Base-by-base conservation (phyloP, 1,140 invertebrate genomes). In the Pogonomyrmex californicus region DNA sequence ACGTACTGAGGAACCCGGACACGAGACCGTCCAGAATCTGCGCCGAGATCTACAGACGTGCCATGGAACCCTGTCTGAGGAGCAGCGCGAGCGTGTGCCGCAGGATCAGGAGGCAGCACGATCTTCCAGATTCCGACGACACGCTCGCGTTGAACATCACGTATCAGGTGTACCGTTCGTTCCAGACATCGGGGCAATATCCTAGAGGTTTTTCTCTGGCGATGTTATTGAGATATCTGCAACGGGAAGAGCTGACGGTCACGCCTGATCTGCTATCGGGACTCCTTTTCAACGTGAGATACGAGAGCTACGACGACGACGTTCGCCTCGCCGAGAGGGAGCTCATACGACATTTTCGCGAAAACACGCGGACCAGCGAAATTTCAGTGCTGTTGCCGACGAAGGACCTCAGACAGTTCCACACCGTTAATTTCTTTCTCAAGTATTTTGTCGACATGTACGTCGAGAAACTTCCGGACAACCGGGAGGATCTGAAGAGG, bases 21-120 rank as follows among this genome's bases (percentile, higher is more conserved):
- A 83, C 75, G 7, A 82, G 86, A 47, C 86, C 91, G 12, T 85
- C 87, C 0, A 86, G 63, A 12, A 86, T 93, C 10, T 93, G 92
- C 38, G 9, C 44, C 10, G 87, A 83, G 47, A 91, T 92, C 23
- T 73, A 90, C 58, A 4, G 49, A 0, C 49, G 73, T 14, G 65
- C 86, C 0, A 14, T 0, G 9, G 17, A 65, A 0, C 66, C 88
- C 2, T 91, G 83, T 44, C 76, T 91, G 17, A 88, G 71, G 49
- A 86, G 87, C 30, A 88, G 81, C 60, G 85, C 86, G 1, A 41
- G n/a, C 5, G 17, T 86, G 12, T 91, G 91, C 56, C 82, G 78
- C 23, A 86, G 73, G 14, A 77, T 91, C 23, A 86, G 56, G 44
- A 87, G 60, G 2, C 62, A 41, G 4, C 77, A 89, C 58, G 77